A percentile compares a stretch with the other conserved stretches of the same genome.
Conservation (phyloP, 1,140 invertebrate genomes). For the Drosophila azteca region DNA sequence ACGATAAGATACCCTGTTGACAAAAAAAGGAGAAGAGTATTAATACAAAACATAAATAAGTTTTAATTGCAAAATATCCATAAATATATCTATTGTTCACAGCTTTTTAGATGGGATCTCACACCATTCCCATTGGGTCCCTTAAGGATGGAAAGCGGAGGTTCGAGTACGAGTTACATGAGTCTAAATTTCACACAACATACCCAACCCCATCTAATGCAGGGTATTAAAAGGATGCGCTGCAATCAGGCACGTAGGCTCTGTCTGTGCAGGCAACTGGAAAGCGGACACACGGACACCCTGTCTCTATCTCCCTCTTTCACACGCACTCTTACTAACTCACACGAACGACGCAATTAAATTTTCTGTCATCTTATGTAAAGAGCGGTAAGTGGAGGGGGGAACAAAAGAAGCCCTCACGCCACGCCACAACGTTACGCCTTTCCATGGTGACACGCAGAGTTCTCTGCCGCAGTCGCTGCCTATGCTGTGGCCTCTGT, state of each 20-base stretch:
- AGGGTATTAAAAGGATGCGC: constrained; percentile 55
- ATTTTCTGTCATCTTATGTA: constrained; percentile 60
- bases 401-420: constrained; percentile 1
- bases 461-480: constrained; percentile 3
- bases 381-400: constrained; percentile 25
- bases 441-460: background rate
- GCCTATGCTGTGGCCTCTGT: constrained; percentile 10
- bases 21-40: too few relatives aligned
- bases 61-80: too few relatives aligned
- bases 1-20: too few relatives aligned
- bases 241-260: constrained; percentile 66
- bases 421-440: constrained; percentile 13
- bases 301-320: too few relatives aligned
- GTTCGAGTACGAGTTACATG: background rate
- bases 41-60: too few relatives aligned
- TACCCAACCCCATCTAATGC: constrained; percentile 49
- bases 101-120: too few relatives aligned
- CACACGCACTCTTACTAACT: constrained; percentile 9
- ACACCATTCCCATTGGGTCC: background rate
- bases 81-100: too few relatives aligned
- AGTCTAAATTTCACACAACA: constrained; percentile 2
- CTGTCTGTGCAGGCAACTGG: constrained; percentile 34
- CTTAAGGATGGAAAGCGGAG: background rate
- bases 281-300: constrained; percentile 17
- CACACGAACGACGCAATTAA: constrained; percentile 43